Evolutionary conservation across 2,797 vertebrate species (phyloP).

Genomic region (Kryptolebias ocellatus): DNA sequence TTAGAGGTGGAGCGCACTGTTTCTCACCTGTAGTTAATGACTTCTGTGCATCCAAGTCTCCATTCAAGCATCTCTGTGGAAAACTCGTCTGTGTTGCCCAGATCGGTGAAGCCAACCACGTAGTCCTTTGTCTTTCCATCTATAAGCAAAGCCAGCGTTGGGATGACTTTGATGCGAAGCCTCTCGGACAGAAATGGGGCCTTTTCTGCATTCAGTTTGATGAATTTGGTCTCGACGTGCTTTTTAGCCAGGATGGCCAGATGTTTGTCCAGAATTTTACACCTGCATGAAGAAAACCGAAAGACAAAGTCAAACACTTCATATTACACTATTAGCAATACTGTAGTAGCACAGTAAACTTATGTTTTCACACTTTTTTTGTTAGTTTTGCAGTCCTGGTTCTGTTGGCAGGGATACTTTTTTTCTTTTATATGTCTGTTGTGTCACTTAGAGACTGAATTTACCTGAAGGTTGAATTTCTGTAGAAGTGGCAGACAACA

Average conservation of each 20-base stretch:
- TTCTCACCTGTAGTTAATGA: conserved; percentile 94
- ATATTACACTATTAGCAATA: neutral
- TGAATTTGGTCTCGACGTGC: conserved; percentile 96
- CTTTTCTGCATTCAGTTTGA: conserved; percentile 96
- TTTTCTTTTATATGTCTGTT: neutral
- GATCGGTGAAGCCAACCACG: conserved; percentile 91
- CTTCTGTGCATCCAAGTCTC: conserved; percentile 90
- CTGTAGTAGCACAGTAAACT: neutral
- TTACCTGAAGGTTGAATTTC: conserved; percentile 93
- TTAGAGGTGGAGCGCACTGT: neutral
- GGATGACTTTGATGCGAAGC: conserved; percentile 93
- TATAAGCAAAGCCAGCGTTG: conserved; percentile 91
- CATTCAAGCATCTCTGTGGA: conserved; percentile 94
- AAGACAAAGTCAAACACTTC: conserved; percentile 1
- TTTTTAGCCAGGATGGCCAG: conserved; percentile 91
- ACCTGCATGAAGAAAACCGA: conserved; percentile 75
- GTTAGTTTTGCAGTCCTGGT: no score
- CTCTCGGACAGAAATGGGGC: conserved; percentile 94
- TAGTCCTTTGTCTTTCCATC: conserved; percentile 97
- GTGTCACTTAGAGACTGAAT: neutral
- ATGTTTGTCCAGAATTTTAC: conserved; percentile 96
- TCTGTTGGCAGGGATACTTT: no score
- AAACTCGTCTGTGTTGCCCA: conserved; percentile 97
- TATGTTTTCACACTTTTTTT: no score
- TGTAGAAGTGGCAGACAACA: conserved; percentile 99